Evolutionary conservation across 2,797 vertebrate species (phyloP), one percentile per base, ranked within the genome.

Genomic region (Buphagus erythrorhynchus): DNA sequence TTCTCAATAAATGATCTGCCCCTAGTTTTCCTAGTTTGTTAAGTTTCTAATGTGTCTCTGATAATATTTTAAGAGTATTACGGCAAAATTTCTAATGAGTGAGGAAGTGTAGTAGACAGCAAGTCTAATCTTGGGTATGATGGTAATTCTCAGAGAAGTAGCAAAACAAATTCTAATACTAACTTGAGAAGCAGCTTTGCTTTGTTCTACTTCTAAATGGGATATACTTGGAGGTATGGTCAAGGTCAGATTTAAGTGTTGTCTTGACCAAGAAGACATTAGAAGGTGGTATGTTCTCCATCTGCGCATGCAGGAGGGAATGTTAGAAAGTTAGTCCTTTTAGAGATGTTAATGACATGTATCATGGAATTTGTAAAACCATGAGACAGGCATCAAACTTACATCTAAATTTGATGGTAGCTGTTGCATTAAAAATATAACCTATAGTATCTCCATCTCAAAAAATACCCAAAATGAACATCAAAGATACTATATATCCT

Each of bases 161-260:
- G 63, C 8, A 88, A 86, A 84, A 52, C 5, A 33, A 35, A 69
- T 78, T 90, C 28, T 79, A 46, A 46, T 61, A 57, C 8, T 49
- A n/a, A 68, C 31, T 65, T 43, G 54, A 89, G 38, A 7, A 82
- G 12, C n/a, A 77, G 8, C 9, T 95, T 81, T 87, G 11, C 26
- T 72, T 91, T 86, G n/a, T 59, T 90, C 57, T 79, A 7, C 36
- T 95, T 90, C 62, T 69, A 21, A 74, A 31, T 4, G 57, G 45
- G 35, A 54, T 55, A 28, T 45, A 58, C 38, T 19, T 69, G 28
- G 61, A 95, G 42, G 31, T 28, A 17, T 0, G 1, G 51, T 83
- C 42, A 85, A 46, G 52, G 63, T 79, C 77, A 57, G 19, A 49
- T 82, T 63, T 69, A 78, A 84, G 33, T 59, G 25, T 48, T 38